Evolutionary conservation across 2,797 vertebrate genomes (phyloP), one percentile per base, ranked within the genome.

Genomic region (Rhynchonycteris naso): DNA sequence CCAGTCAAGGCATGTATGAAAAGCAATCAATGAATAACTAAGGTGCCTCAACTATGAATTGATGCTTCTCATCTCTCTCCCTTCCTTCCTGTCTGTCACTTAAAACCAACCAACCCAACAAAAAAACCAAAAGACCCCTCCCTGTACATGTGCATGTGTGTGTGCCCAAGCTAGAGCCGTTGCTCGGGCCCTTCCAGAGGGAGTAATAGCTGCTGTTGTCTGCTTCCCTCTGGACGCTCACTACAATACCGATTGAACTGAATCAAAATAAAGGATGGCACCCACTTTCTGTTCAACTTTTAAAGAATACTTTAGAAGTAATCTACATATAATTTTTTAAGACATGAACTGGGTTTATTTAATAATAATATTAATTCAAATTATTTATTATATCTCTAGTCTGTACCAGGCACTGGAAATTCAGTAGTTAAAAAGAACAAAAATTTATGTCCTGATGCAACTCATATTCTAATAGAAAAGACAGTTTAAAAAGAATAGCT

Each of bases 351-450:
- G 28, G 30, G 21, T 76, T 52, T 95, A 86, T 35, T 78, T 85
- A 88, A 68, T 59, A 88, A 68, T 59, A 75, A 38, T 82, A 85
- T 81, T 94, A 94, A 87, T 94, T 91, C 59, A 68, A 90, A 85
- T 59, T 87, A 85, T 65, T 38, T 59, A 75, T n/a, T 81, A 86
- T 5, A 61, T 54, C 24, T 63, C 16, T 38, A 56, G 15, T 81
- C 35, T 76, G 16, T 87, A 63, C 22, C 30, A 79, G 52, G 28
- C 30, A 58, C 79, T 84, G 9, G 68, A 12, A 94, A 83, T 65
- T 61, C 1, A 94, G 7, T 7, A 47, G 24, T 79, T 61, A 63
- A 87, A 38, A 30, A 58, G 11, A 10, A 54, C 16, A 84, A 78
- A 72, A 92, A 61, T n/a, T 66, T 13, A 52, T 88, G 35, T 54